Evolutionary conservation across 2,888 invertebrate species (phyloP), one percentile per base, ranked within the genome.

Genomic region (Amphipyra berbera): DNA sequence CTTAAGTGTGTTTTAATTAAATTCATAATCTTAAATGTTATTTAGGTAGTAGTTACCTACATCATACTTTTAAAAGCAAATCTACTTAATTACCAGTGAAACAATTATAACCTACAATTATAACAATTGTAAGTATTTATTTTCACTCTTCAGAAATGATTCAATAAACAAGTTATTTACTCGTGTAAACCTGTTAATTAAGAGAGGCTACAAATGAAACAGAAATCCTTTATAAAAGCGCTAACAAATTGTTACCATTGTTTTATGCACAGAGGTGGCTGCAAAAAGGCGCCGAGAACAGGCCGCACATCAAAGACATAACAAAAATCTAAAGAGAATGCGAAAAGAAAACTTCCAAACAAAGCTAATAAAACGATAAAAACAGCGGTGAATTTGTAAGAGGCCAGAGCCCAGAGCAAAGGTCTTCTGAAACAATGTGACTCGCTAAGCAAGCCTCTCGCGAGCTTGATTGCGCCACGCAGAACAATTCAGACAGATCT

Each of bases 281-380:
- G 73, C 65, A 76, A 79, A 82, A 69, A 76, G 65, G 55, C 64
- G 57, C 58, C 59, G 55, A 57, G 42, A 76, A 67, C 66, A 72
- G 50, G 49, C 72, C 73, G 75, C 79, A 88, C 86, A 88, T 91
- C 88, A 89, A 91, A 92, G 88, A 84, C 84, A 82, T 73, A 82
- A 73, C 47, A 82, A 84, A 85, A 87, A 82, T 83, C 83, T 81
- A 85, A 86, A 82, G 81, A 82, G 83, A 88, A 85, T 81, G 74
- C 78, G 74, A 78, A 81, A 85, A 86, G 81, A 79, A 88, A 90
- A 88, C 78, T 90, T 89, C 70, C 68, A 76, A 92, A 89, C 86
- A 89, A 90, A 88, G 87, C 85, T 88, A 90, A 91, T 90, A 90
- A 90, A 92, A 88, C 88, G 83, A 89, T 89, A 88, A 88, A 89